phyloP scores from a whole-genome alignment of 2,113 vertebrate species.

The Sisor rabdophorus region DNA sequence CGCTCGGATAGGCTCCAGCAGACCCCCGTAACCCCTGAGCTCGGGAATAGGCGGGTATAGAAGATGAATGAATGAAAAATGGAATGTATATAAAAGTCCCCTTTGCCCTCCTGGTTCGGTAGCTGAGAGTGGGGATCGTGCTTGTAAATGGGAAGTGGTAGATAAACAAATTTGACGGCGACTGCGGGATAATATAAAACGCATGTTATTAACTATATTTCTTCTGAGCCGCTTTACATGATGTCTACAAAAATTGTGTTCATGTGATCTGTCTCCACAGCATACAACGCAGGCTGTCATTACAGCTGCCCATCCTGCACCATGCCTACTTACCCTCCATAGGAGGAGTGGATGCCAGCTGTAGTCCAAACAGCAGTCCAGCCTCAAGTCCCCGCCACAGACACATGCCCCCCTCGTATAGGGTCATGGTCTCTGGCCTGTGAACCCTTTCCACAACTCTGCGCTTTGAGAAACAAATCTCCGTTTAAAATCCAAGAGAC shows the following conservation, averaged over 20 bases:
- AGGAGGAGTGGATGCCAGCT: slow-evolving; percentile 97
- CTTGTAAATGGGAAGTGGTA: neutral
- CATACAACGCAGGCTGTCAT: slow-evolving; percentile 95
- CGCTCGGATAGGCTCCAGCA: too few species aligned
- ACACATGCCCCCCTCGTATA: slow-evolving; percentile 96
- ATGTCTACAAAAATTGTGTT: neutral
- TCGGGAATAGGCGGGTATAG: too few species aligned
- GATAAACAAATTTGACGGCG: neutral
- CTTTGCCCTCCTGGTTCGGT: neutral
- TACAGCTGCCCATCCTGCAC: slow-evolving; percentile 97
- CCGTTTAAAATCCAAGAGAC: slow-evolving; percentile 62
- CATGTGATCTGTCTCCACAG: slow-evolving; percentile 61
- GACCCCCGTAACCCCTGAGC: too few species aligned
- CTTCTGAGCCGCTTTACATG: neutral
- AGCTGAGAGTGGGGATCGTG: neutral
- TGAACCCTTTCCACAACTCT: slow-evolving; percentile 65
- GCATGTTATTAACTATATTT: neutral
- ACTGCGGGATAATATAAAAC: neutral
- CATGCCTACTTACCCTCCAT: slow-evolving; percentile 98
- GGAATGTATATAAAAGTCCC: neutral
- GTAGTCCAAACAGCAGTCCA: slow-evolving; percentile 90
- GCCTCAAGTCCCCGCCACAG: slow-evolving; percentile 94
- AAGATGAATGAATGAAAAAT: too few species aligned
- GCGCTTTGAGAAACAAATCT: slow-evolving; percentile 53
- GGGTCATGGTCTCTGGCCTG: slow-evolving; percentile 99